These are phyloP conservation scores for Dendronephthya gigantea DNA, from an alignment of 64 coral and sea anemone genomes.

Conservation along the genomic window DNA sequence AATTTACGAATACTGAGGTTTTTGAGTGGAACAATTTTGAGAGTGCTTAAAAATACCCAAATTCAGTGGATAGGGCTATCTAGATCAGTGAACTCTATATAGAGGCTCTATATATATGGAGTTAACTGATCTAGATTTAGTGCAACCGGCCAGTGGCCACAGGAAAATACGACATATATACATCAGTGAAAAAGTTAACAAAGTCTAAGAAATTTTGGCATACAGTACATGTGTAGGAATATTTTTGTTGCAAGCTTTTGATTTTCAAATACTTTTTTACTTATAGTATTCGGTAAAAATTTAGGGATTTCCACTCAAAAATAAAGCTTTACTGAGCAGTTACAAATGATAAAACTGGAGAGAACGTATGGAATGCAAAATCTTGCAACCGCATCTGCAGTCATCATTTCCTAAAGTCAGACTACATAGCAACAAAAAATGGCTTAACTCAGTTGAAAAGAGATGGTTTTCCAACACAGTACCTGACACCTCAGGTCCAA, in stretches of 20 bases:
- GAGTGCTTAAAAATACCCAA: neutral
- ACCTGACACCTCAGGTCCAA: neutral
- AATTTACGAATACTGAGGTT: too few species aligned
- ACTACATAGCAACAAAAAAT: neutral
- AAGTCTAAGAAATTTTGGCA: too few species aligned
- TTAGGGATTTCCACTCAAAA: neutral
- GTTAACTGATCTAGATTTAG: too few species aligned
- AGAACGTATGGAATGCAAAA: neutral
- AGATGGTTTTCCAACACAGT: neutral
- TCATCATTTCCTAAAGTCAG: neutral
- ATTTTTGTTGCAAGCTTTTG: too few species aligned
- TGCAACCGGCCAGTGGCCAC: too few species aligned
- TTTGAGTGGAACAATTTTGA: too few species aligned
- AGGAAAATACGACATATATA: too few species aligned
- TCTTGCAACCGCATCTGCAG: neutral
- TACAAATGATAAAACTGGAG: neutral
- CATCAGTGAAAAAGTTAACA: too few species aligned
- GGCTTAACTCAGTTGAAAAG: conserved; percentile 3
- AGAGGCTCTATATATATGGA: neutral
- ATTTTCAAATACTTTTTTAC: too few species aligned
- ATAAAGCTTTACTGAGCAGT: neutral
- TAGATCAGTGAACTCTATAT: neutral
- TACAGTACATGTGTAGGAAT: too few species aligned
- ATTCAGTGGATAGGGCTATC: neutral
- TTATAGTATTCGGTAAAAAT: too few species aligned